Conservation (phyloP, 2,888 invertebrate genomes). For the Tetranychus truncatus region DNA sequence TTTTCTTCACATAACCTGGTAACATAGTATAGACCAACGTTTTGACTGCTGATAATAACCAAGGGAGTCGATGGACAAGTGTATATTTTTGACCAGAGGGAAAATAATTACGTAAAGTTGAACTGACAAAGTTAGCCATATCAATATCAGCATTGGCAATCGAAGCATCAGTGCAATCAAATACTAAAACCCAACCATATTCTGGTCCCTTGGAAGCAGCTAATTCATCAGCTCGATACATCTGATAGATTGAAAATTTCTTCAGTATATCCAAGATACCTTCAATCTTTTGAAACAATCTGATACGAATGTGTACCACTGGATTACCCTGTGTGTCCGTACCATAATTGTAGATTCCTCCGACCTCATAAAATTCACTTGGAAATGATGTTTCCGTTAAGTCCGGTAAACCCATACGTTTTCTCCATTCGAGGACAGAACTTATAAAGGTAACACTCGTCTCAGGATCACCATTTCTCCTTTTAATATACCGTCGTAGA, state of each 20-base stretch:
- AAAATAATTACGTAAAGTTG: constrained; percentile 12
- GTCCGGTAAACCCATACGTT: background rate
- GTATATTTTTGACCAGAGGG: constrained; percentile 14
- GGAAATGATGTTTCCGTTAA: constrained; percentile 7
- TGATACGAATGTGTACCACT: constrained; percentile 11
- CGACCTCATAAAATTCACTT: constrained; percentile 14
- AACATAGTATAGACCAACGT: constrained; percentile 10
- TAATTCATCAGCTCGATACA: constrained; percentile 12
- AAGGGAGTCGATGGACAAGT: constrained; percentile 9
- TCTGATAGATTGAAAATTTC: constrained; percentile 9
- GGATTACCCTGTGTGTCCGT: constrained; percentile 5
- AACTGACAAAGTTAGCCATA: constrained; percentile 11
- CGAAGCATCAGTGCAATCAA: constrained; percentile 11
- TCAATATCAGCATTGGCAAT: constrained; percentile 15
- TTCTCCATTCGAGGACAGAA: constrained; percentile 8
- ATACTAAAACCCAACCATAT: constrained; percentile 13
- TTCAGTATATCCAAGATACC: constrained; percentile 11
- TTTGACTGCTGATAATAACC: constrained; percentile 9
- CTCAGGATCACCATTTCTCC: background rate
- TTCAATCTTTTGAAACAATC: constrained; percentile 3
- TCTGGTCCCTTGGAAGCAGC: constrained; percentile 1
- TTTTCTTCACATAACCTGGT: constrained; percentile 8
- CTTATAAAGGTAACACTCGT: constrained; percentile 4
- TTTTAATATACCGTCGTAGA: constrained; percentile 5
- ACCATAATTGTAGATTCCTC: constrained; percentile 10